phyloP scores from a whole-genome alignment of 2,113 vertebrate species.

The Channa maculata region DNA sequence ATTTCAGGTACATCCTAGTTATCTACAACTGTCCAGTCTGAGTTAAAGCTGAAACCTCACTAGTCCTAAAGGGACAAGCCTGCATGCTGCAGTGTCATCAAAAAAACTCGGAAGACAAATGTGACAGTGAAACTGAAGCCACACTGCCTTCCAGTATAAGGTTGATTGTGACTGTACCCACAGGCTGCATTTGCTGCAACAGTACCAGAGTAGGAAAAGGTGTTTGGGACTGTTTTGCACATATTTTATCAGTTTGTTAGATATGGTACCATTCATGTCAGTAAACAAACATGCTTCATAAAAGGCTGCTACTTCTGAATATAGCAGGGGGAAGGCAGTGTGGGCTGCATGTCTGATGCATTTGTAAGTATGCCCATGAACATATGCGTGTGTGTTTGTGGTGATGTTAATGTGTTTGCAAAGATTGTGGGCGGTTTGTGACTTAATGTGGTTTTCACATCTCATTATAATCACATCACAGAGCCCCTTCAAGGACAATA shows the following conservation, averaged over 20 bases:
- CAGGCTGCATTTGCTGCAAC: not conserved
- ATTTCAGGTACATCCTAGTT: too few species aligned
- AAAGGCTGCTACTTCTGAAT: conserved; percentile 22
- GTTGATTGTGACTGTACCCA: conserved; percentile 8
- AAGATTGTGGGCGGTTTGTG: conserved; percentile 59
- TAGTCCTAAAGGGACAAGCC: not conserved
- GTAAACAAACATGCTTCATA: not conserved
- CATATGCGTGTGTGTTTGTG: not conserved
- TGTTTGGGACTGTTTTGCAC: not conserved
- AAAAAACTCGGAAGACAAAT: conserved; percentile 17
- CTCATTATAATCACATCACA: conserved; percentile 66
- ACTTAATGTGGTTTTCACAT: conserved; percentile 72
- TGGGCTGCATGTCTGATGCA: conserved; percentile 29
- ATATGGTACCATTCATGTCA: conserved; percentile 2
- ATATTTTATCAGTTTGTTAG: conserved; percentile 16
- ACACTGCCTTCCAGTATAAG: not conserved
- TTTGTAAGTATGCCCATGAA: conserved; percentile 40
- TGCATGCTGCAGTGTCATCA: not conserved
- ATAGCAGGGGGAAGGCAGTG: conserved; percentile 22
- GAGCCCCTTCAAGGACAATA: conserved; percentile 50
- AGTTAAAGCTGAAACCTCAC: not conserved
- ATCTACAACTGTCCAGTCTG: too few species aligned
- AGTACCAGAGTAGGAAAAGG: not conserved
- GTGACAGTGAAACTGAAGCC: conserved; percentile 17
- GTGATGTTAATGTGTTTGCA: conserved; percentile 62